phyloP scores from a whole-genome alignment of 2,113 vertebrate species.

The Platysteira castanea region DNA sequence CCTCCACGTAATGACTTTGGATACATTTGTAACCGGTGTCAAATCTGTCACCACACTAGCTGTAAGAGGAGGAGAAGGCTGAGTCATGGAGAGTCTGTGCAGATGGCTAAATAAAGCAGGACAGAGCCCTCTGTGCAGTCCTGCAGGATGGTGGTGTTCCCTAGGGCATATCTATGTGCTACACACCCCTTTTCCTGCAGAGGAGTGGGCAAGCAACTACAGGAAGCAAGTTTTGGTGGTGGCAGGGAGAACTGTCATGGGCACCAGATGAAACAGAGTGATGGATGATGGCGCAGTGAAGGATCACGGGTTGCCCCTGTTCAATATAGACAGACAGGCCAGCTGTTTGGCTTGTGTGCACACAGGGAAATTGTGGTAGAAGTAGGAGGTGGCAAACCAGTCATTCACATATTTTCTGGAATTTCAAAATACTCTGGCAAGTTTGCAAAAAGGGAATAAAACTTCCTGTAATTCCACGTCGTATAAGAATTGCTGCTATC shows the following conservation, averaged over 20 bases:
- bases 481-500: neutral
- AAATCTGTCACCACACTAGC: neutral
- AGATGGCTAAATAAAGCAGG: neutral
- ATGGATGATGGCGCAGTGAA: rapidly evolving
- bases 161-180: neutral
- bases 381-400: neutral
- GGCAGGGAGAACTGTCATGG: rapidly evolving
- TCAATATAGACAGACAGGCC: neutral
- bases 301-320: neutral
- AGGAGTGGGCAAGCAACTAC: neutral
- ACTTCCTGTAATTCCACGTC: neutral
- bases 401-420: neutral
- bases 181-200: neutral
- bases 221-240: neutral
- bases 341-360: neutral
- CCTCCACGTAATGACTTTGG: neutral
- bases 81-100: neutral
- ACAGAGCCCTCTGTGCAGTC: neutral
- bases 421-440: neutral
- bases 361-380: neutral
- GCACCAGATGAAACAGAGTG: rapidly evolving
- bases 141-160: neutral
- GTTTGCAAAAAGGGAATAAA: neutral
- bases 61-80: neutral
- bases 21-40: neutral